Evolutionary conservation across 2,113 vertebrate species (phyloP), one percentile per base, ranked within the genome.

Genomic region (Alouatta palliata): DNA sequence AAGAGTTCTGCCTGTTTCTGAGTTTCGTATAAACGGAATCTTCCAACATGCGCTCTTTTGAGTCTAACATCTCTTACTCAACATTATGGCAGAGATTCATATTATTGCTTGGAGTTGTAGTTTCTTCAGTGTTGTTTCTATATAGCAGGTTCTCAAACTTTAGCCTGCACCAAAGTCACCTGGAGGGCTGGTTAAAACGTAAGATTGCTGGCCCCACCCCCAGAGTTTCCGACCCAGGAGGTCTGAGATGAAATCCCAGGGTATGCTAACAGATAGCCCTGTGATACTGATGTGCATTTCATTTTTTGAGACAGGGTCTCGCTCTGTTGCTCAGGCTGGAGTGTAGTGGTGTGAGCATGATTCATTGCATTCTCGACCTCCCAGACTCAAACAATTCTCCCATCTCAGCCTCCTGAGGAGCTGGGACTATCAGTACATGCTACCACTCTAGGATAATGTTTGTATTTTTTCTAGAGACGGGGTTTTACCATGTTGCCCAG

Each of bases 81-180:
- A 6, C 11, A 2, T 87, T 52, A 13, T 2, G 16, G 30, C 23
- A 37, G 81, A n/a, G 45, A 66, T 6, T 64, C 87, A 43, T 8
- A 8, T 20, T 71, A 79, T 21, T 80, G 14, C 8, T 16, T 21
- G 21, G 21, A 52, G 11, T 27, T 80, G 35, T 61, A 10, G 45
- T 47, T 20, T 23, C 32, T 25, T 37, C 8, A 21, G 4, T 58
- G 8, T n/a, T 5, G 0, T 27, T n/a, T 27, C 45, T 20, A 0
- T 27, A 35, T 1, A 8, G 47, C 30, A 12, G 40, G 12, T 54
- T 87, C 54, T 75, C 45, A 54, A 73, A 80, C 73, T 61, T 58
- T 23, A 17, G 35, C 12, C 20, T 43, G 30, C 66, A n/a, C n/a
- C 40, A 58, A 43, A 9, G 8, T 80, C 35, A 35, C 56, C 30